Base-by-base conservation (phyloP, 2,797 vertebrate genomes). In the Pseudocheirus occidentalis region DNA sequence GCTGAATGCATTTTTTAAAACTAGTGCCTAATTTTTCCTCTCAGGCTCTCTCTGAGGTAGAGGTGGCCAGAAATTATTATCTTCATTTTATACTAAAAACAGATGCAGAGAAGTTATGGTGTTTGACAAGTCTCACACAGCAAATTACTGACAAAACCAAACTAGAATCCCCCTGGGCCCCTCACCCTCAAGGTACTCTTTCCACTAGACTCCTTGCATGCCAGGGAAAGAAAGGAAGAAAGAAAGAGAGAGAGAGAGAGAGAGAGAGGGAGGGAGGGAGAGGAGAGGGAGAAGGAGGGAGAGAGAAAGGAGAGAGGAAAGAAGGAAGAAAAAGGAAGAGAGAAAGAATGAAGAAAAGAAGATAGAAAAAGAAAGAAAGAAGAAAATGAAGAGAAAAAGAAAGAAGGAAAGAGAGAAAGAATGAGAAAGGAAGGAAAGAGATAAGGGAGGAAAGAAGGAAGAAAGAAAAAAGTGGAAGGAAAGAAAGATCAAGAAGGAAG, bases 121-220 rank as follows among this genome's bases (percentile, higher is more conserved):
- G 55, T 62, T 93, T 94, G 92, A 62, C 40, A 16, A 50, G 90
- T 40, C 62, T 91, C 62, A 95, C 92, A 94, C 90, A 95, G 66
- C 40, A 10, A 27, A 87, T 24, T 3, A 90, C 28, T 55, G 27
- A 27, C 13, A 53, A 92, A 18, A 9, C 57, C 34, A 46, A 24
- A 81, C 14, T 58, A 46, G 58, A 59, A 52, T 54, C 53, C 66
- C 24, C 28, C 57, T 3, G 4, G 31, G 27, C 18, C 12, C 55
- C 66, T 29, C 40, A 16, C 0, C 4, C 50, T 52, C 12, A 34
- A 56, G 56, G 52, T 50, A 66, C 1, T n/a, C 34, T 66, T 66
- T 73, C 18, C 66, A 40, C 66, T 81, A 81, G 18, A 81, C 18
- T 81, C 18, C 18, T 81, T 81, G 66, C 7, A 6, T 81, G n/a